A percentile compares a stretch with the other conserved stretches of the same genome.
phyloP scores from a whole-genome alignment of 2,113 vertebrate species.

The Peromyscus maniculatus region DNA sequence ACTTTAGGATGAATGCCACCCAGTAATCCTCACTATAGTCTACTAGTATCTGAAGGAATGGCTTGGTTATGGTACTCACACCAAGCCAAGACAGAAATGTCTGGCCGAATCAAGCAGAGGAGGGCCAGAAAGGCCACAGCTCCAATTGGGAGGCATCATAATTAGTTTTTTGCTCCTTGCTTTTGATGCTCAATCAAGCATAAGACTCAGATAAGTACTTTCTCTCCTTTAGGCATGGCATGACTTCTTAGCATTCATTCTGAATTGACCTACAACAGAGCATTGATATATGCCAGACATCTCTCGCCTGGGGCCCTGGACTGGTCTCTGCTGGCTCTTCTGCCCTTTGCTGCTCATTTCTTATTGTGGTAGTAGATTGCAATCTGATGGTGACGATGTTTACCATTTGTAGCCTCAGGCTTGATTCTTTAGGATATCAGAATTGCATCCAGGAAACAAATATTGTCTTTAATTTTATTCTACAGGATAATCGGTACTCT shows the following conservation, averaged over 20 bases:
- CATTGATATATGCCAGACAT: neutral
- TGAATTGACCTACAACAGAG: neutral
- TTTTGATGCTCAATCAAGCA: neutral
- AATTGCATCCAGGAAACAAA: neutral
- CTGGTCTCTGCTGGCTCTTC: neutral
- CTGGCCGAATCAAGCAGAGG: neutral
- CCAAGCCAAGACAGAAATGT: neutral
- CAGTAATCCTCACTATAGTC: no score
- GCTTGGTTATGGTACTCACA: neutral
- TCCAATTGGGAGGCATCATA: neutral
- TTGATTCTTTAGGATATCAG: neutral
- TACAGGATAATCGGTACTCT: slow-evolving; percentile 14
- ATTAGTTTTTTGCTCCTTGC: neutral
- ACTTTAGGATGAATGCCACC: neutral
- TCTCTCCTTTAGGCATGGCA: neutral
- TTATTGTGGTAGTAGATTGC: neutral
- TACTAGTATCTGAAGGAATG: neutral
- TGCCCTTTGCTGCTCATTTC: neutral
- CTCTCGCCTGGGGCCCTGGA: neutral
- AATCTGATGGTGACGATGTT: neutral
- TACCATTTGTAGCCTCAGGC: neutral
- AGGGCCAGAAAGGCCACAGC: neutral
- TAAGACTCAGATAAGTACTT: neutral
- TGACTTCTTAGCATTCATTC: neutral
- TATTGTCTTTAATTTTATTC: neutral